phyloP scores from a whole-genome alignment of 2,113 vertebrate genomes.

The Galemys pyrenaicus region DNA sequence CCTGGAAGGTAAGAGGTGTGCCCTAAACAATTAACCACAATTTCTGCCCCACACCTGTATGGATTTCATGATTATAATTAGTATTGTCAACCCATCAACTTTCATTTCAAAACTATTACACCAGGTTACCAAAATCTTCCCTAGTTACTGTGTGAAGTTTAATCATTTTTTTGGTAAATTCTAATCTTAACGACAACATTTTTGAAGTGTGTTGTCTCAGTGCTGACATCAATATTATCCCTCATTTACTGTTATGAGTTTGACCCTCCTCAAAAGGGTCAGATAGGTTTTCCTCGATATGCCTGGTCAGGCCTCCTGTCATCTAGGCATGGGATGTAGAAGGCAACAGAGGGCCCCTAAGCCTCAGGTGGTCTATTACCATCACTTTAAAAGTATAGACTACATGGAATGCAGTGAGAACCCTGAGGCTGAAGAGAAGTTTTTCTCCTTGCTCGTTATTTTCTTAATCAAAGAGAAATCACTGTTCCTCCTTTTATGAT shows the following conservation, averaged over 20 bases:
- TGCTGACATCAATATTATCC: not conserved
- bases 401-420: no score
- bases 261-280: no score
- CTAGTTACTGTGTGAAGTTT: not conserved
- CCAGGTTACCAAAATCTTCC: not conserved
- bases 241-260: not conserved
- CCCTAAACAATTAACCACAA: not conserved
- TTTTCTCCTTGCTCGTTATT: no score
- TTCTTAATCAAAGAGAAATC: no score
- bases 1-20: not conserved
- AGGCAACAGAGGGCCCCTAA: no score
- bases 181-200: not conserved
- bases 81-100: not conserved
- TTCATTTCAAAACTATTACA: not conserved
- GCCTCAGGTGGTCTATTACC: no score
- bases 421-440: no score
- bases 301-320: no score
- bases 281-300: no score
- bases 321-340: no score
- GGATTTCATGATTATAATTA: not conserved
- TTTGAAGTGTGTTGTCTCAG: not conserved
- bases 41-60: not conserved
- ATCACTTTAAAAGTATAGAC: no score
- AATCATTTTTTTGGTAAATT: not conserved
- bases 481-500: no score